A percentile compares a stretch with the other conserved stretches of the same genome.
phyloP scores from a whole-genome alignment of 2,797 vertebrate genomes.

The Arremon brunneinucha region DNA sequence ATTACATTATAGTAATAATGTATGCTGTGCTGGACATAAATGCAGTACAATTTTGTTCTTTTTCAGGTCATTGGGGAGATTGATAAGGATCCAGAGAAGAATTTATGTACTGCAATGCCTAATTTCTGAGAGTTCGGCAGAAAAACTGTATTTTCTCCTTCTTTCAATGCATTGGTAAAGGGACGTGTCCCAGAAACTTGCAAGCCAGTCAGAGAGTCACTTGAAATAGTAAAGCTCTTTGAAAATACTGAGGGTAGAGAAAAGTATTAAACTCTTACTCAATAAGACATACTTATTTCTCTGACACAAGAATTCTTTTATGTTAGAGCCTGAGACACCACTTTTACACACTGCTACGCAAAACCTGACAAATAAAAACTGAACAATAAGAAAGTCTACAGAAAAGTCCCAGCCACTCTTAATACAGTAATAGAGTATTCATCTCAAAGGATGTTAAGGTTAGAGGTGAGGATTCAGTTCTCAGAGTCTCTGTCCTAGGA shows the following conservation, averaged over 20 bases:
- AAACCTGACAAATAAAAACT: constrained; percentile 24
- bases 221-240: constrained; percentile 5
- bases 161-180: neutral
- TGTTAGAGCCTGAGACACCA: neutral
- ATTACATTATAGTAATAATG: neutral
- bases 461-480: constrained; percentile 14
- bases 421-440: neutral
- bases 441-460: neutral
- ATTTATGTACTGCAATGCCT: neutral
- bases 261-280: neutral
- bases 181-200: neutral
- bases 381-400: neutral
- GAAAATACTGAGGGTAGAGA: neutral
- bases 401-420: neutral
- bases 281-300: neutral
- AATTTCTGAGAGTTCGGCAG: neutral
- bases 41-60: neutral
- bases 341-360: neutral
- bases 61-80: neutral
- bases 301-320: neutral
- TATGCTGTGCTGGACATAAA: neutral
- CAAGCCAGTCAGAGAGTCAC: neutral
- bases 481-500: neutral
- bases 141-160: neutral
- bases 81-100: neutral